These are phyloP conservation scores for Henricia sp. DNA, from an alignment of 53 echinoderm and acorn worm species.

Conservation along the genomic window DNA sequence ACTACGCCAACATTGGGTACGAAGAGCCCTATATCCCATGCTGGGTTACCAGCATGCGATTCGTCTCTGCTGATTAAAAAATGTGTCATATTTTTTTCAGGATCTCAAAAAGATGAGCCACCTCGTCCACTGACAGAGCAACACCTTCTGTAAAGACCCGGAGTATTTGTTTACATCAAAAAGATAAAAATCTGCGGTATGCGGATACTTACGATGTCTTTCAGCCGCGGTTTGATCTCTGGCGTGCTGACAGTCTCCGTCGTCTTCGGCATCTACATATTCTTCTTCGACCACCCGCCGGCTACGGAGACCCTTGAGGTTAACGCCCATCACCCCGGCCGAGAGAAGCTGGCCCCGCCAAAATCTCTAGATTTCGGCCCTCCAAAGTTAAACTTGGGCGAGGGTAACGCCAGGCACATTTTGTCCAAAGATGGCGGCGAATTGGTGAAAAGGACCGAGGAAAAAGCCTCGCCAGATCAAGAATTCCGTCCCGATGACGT, in stretches of 20 bases:
- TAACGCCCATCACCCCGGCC: slow-evolving; percentile 51
- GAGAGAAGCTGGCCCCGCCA: slow-evolving; percentile 14
- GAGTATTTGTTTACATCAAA: background rate
- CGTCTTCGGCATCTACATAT: slow-evolving; percentile 73
- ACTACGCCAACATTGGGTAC: too few species aligned
- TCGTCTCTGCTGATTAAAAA: too few species aligned
- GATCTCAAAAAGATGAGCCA: too few species aligned
- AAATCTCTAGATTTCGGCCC: slow-evolving; percentile 11
- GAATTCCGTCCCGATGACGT: background rate
- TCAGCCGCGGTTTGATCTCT: slow-evolving; percentile 67
- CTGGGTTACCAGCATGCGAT: too few species aligned
- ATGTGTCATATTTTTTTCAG: too few species aligned
- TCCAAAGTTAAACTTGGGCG: slow-evolving; percentile 1
- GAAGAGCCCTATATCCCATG: too few species aligned
- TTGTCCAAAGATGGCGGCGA: background rate
- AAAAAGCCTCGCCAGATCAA: background rate
- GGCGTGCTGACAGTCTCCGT: slow-evolving; percentile 61
- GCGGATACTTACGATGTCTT: slow-evolving; percentile 67
- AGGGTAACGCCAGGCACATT: background rate
- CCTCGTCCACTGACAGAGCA: too few species aligned
- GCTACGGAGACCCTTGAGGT: slow-evolving; percentile 68
- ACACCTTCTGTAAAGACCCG: too few species aligned
- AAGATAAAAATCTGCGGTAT: background rate
- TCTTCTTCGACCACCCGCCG: slow-evolving; percentile 87
- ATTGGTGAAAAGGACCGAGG: background rate